phyloP scores from a whole-genome alignment of 2,888 invertebrate species.

The Thymelicus acteon region DNA sequence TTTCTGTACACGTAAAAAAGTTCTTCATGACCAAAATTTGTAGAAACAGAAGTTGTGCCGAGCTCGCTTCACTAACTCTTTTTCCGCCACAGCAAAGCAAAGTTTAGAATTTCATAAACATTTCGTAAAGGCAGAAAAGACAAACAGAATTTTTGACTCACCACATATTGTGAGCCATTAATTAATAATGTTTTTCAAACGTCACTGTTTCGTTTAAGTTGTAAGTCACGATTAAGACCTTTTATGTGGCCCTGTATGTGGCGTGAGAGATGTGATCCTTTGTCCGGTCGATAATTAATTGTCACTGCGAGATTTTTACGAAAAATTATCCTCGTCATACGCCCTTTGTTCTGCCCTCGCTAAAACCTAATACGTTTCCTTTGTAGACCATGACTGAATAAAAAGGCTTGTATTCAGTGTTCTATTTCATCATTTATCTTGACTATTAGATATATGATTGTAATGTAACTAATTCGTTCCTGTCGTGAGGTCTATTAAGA shows the following conservation, averaged over 20 bases:
- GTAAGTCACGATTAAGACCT: too few relatives aligned
- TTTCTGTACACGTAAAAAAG: too few relatives aligned
- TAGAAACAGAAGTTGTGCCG: not conserved
- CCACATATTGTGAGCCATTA: not conserved
- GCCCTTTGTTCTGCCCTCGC: conserved; percentile 26
- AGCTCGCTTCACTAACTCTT: not conserved
- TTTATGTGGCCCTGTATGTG: conserved; percentile 19
- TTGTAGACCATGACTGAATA: conserved; percentile 8
- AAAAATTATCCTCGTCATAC: conserved; percentile 31
- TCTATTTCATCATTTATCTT: conserved; percentile 8
- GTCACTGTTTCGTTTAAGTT: too few relatives aligned
- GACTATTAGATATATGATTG: conserved; percentile 7
- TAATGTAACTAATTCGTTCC: conserved; percentile 9
- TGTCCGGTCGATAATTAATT: conserved; percentile 33
- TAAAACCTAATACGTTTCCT: conserved; percentile 17
- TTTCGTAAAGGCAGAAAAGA: conserved; percentile 5
- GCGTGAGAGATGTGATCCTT: conserved; percentile 24
- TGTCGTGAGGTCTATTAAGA: conserved; percentile 6
- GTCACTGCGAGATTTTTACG: conserved; percentile 31
- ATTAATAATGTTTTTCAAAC: not conserved
- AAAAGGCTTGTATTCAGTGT: conserved; percentile 17
- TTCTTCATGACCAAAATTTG: not conserved
- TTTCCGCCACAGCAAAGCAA: not conserved
- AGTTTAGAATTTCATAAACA: conserved; percentile 7
- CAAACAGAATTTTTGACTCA: conserved; percentile 17